A percentile compares a stretch with the other conserved stretches of the same genome.
Conservation (phyloP, 2,113 vertebrate genomes). For the Ophiodon elongatus region DNA sequence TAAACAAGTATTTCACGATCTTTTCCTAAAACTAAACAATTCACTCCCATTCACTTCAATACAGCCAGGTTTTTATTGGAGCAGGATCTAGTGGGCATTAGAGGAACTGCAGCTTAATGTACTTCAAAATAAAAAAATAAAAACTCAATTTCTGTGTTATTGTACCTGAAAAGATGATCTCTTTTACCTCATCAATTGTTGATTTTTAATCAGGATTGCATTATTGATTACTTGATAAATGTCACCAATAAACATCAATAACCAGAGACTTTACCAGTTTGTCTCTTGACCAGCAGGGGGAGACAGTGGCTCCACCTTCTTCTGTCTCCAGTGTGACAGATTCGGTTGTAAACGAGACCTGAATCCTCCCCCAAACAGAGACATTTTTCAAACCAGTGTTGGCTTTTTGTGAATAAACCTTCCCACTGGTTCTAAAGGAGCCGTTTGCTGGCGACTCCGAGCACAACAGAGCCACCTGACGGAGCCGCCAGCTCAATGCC, state of each 20-base stretch:
- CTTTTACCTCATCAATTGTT: not conserved
- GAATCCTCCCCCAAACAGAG: conserved; percentile 36
- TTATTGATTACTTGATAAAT: not conserved
- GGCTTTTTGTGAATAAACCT: conserved; percentile 62
- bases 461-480: conserved; percentile 77
- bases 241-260: not conserved
- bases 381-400: conserved; percentile 57
- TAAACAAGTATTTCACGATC: too few relatives aligned
- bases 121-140: not conserved
- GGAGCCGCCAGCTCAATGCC: conserved; percentile 57
- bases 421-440: conserved; percentile 54
- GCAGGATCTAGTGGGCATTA: not conserved
- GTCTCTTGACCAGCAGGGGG: conserved; percentile 37
- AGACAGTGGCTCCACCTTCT: not conserved
- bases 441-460: conserved; percentile 59
- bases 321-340: not conserved
- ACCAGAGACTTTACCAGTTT: not conserved
- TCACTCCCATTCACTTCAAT: not conserved
- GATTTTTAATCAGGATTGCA: not conserved
- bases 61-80: not conserved
- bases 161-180: not conserved
- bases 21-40: too few relatives aligned
- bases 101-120: not conserved
- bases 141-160: not conserved
- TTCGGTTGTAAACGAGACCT: conserved; percentile 29